These are phyloP conservation scores for Eunapius fragilis DNA, from an alignment of 37 sponge, comb jelly and placozoan species.

Conservation along the genomic window DNA sequence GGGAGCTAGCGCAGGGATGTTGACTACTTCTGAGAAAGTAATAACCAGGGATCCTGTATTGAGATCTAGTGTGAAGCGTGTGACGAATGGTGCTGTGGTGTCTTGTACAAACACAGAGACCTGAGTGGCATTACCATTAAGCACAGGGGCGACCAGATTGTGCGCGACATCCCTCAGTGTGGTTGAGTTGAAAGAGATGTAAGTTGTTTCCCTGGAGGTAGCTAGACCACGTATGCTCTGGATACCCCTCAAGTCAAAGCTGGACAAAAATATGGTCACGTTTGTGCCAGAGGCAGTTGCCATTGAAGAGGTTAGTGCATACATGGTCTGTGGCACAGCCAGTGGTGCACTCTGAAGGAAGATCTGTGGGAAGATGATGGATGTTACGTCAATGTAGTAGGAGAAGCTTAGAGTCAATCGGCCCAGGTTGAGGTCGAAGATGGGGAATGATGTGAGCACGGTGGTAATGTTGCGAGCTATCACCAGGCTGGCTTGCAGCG, in stretches of 20 bases:
- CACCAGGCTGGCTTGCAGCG: constrained; percentile 57
- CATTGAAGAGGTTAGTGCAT: constrained; percentile 56
- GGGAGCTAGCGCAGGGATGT: constrained; percentile 46
- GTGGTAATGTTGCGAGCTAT: constrained; percentile 58
- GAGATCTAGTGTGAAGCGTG: constrained; percentile 69
- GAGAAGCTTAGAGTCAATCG: constrained; percentile 67
- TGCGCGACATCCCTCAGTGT: constrained; percentile 69
- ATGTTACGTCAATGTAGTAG: constrained; percentile 55
- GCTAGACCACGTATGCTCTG: constrained; percentile 71
- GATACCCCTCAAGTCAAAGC: constrained; percentile 71
- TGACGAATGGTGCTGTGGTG: constrained; percentile 54
- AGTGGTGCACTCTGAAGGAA: constrained; percentile 59
- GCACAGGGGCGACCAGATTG: constrained; percentile 46
- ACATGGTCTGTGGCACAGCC: constrained; percentile 59
- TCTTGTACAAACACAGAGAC: constrained; percentile 57
- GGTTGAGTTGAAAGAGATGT: constrained; percentile 51
- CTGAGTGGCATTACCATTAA: constrained; percentile 62
- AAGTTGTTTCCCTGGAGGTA: constrained; percentile 58
- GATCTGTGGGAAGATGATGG: constrained; percentile 56
- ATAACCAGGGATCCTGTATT: constrained; percentile 70
- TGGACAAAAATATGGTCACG: constrained; percentile 55
- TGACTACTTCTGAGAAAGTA: constrained; percentile 74
- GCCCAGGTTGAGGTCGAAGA: constrained; percentile 70
- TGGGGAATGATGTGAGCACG: constrained; percentile 50
- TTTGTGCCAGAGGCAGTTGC: constrained; percentile 1